Conservation (phyloP, 2,888 invertebrate species). For the Caenorhabditis doughertyi region DNA sequence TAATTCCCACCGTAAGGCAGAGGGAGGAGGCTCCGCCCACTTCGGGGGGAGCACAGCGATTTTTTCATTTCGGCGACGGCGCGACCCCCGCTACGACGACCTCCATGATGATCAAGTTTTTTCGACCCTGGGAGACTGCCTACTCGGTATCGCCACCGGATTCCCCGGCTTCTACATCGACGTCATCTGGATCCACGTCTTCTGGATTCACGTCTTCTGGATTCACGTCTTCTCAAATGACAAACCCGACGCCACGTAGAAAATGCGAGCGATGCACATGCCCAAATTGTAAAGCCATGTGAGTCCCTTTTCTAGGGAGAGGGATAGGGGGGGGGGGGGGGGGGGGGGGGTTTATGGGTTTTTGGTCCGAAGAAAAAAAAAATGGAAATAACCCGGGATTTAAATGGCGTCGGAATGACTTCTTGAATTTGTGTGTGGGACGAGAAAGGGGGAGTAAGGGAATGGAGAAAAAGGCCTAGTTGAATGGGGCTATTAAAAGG, state of each 20-base stretch:
- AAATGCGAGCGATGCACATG: slow-evolving; percentile 68
- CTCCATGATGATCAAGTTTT: slow-evolving; percentile 31
- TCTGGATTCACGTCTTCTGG: not conserved
- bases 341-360: not conserved
- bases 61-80: not conserved
- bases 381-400: too few relatives aligned
- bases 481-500: slow-evolving; percentile 42
- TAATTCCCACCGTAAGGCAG: slow-evolving; percentile 3
- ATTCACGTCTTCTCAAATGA: too few relatives aligned
- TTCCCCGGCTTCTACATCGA: not conserved
- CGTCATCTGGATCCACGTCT: not conserved
- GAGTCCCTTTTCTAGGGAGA: slow-evolving; percentile 23
- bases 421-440: too few relatives aligned
- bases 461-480: slow-evolving; percentile 16
- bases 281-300: slow-evolving; percentile 67
- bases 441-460: too few relatives aligned
- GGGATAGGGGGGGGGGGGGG: not conserved
- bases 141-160: not conserved
- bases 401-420: slow-evolving; percentile 24
- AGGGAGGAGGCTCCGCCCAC: not conserved
- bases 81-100: slow-evolving; percentile 7
- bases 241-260: slow-evolving; percentile 13
- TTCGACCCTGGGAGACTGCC: slow-evolving; percentile 52
- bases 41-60: not conserved
- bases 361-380: not conserved